phyloP scores from a whole-genome alignment of 1,140 invertebrate genomes.

The Drosophila jambulina region DNA sequence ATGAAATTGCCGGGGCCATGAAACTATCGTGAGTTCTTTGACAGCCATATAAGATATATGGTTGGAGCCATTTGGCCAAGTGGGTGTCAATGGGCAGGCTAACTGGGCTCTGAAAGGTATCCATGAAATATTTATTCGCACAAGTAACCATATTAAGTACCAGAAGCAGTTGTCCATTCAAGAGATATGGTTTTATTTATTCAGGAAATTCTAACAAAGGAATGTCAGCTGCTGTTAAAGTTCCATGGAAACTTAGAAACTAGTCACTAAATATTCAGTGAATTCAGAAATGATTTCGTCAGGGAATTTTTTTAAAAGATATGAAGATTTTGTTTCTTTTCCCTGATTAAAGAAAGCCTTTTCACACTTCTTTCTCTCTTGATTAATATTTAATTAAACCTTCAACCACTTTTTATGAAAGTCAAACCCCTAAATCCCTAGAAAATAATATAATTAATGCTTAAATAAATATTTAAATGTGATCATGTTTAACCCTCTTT shows the following conservation, averaged over 20 bases:
- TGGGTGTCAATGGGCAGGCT: conserved; percentile 32
- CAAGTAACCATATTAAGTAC: conserved; percentile 12
- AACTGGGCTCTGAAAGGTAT: conserved; percentile 6
- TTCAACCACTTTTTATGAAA: neutral
- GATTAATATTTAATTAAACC: neutral
- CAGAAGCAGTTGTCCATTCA: conserved; percentile 23
- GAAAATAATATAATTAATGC: neutral
- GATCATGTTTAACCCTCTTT: neutral
- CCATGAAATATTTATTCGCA: conserved; percentile 20
- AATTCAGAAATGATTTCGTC: neutral
- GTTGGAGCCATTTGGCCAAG: conserved; percentile 12
- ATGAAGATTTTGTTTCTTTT: neutral
- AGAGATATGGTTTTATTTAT: conserved; percentile 11
- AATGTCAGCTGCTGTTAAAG: conserved; percentile 11
- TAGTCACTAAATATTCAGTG: neutral
- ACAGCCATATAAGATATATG: conserved; percentile 52
- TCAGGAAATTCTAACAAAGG: neutral
- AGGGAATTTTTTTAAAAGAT: neutral
- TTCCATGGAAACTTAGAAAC: neutral
- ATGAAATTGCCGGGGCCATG: conserved; percentile 27
- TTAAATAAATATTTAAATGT: conserved; percentile 1
- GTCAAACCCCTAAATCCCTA: neutral
- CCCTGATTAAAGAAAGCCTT: neutral
- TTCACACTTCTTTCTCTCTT: neutral
- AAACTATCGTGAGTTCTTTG: conserved; percentile 51